A percentile compares a stretch with the other conserved stretches of the same genome.
phyloP scores from a whole-genome alignment of 1,140 invertebrate genomes.

The Cydia pomonella region DNA sequence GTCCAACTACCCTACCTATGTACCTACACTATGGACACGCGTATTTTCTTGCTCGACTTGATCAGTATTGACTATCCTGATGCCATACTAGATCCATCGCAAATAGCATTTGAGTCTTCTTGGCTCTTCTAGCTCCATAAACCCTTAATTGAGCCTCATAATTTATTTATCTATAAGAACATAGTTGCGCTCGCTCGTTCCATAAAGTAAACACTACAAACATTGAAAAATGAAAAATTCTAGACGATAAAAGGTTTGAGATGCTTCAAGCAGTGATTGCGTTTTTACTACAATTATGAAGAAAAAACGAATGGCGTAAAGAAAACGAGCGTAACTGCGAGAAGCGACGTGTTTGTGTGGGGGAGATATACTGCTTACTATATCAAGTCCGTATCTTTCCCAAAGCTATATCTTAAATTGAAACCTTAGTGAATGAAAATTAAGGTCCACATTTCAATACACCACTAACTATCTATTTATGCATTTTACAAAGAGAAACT shows the following conservation, averaged over 20 bases:
- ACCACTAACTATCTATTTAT: background rate
- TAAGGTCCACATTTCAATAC: background rate
- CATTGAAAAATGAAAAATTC: background rate
- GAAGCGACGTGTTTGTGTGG: slow-evolving; percentile 24
- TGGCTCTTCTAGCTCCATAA: no score
- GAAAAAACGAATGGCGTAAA: slow-evolving; percentile 24
- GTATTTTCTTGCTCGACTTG: no score
- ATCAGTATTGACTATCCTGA: no score
- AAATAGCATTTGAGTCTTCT: no score
- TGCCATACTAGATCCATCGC: no score
- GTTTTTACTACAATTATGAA: slow-evolving; percentile 16
- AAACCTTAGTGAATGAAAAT: background rate
- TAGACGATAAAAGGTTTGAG: background rate
- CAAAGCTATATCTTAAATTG: background rate
- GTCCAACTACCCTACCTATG: no score
- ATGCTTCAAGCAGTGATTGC: background rate
- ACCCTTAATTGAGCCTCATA: no score
- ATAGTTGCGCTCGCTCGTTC: no score
- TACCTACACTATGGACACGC: no score
- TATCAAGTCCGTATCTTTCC: background rate
- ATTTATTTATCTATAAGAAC: no score
- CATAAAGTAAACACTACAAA: no score
- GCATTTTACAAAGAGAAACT: background rate
- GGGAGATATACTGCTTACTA: background rate
- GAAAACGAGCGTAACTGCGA: slow-evolving; percentile 24